Base-by-base conservation (phyloP, 2,797 vertebrate genomes). In the Chanos chanos region DNA sequence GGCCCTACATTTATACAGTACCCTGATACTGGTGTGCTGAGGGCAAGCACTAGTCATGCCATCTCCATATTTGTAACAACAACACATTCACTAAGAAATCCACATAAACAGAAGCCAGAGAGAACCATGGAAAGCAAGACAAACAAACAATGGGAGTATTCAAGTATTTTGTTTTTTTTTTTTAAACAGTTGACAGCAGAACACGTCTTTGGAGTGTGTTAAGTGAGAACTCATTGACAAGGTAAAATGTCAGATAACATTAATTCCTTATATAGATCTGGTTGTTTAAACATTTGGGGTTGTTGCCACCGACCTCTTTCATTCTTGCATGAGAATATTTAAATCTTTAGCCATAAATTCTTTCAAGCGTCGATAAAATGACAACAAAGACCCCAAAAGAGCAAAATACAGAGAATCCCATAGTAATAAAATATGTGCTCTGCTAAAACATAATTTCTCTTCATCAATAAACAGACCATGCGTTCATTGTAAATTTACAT, bases 81-180 rank as follows among this genome's bases (percentile, higher is more conserved):
- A 74, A 78, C 72, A 84, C 86, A 82, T 84, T 85, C 82, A 83
- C 77, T 68, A 75, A 75, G 13, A 64, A 65, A 49, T 80, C 70
- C 59, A 78, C 75, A 79, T 67, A 81, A 77, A 43, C 77, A 58
- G 39, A 81, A 78, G 68, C 76, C 54, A 70, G 59, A 56, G 71
- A 80, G 56, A 76, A 73, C 69, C 70, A n/a, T n/a, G 72, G 67
- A 71, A 81, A 65, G 72, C 41, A 81, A 75, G 58, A 78, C 66
- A 78, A 77, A 81, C 68, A 16, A 78, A 82, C 64, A 64, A 65
- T 74, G 68, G 81, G 71, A 77, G 82, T 77, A 83, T 88, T 89
- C 84, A 89, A 89, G 86, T 88, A 87, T 86, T 74, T n/a, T n/a
- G n/a, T n/a, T n/a, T n/a, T n/a, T n/a, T n/a, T n/a, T n/a, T n/a